Percentiles rank a stretch among this genome's conserved stretches.
Conservation (phyloP, 2,888 invertebrate genomes). For the Lutraria lutraria region DNA sequence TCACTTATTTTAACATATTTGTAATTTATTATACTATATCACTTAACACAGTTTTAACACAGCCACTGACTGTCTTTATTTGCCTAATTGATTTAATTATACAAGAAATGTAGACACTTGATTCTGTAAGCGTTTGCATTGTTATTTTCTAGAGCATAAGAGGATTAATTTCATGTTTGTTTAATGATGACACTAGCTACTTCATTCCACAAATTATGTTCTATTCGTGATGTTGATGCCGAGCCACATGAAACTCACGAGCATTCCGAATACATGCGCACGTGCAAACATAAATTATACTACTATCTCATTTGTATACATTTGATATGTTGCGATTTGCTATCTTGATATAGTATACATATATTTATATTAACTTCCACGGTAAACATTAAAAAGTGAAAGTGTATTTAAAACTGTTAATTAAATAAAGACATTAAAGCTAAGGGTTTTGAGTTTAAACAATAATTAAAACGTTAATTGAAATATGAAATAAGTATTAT, state of each 20-base stretch:
- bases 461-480: too few relatives aligned
- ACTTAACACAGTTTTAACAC: conserved; percentile 11
- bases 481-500: too few relatives aligned
- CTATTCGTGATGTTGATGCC: background rate
- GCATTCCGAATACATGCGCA: too few relatives aligned
- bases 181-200: background rate
- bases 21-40: background rate
- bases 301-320: too few relatives aligned
- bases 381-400: too few relatives aligned
- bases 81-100: background rate
- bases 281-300: too few relatives aligned
- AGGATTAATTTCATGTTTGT: background rate
- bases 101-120: background rate
- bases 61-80: background rate
- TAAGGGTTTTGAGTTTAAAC: too few relatives aligned
- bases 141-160: background rate
- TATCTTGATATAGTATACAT: too few relatives aligned
- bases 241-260: background rate
- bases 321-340: too few relatives aligned
- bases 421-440: too few relatives aligned
- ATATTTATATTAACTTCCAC: too few relatives aligned
- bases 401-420: too few relatives aligned
- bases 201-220: background rate
- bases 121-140: background rate
- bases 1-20: conserved; percentile 1